Evolutionary conservation across 2,888 invertebrate species (phyloP).

Genomic region (Labia minor): DNA sequence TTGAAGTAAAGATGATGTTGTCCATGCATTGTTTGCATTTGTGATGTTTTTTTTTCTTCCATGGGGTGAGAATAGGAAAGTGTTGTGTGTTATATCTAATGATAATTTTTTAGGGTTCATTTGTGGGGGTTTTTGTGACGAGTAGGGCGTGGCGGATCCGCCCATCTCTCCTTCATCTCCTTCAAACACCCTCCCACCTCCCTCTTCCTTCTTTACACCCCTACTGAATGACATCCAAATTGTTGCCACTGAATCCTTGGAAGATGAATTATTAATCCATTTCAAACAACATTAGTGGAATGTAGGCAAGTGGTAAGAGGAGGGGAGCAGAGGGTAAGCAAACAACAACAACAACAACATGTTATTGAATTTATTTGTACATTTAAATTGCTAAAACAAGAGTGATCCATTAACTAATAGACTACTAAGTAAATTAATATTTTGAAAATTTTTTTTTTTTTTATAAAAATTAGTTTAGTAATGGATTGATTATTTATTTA

Average conservation of each 20-base stretch:
- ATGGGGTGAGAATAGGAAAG: not conserved
- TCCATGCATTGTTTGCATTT: too few species aligned
- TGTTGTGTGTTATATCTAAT: not conserved
- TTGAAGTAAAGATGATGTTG: too few species aligned
- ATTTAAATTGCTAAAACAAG: too few species aligned
- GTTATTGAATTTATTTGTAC: too few species aligned
- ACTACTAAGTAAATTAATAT: too few species aligned
- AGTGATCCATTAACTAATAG: too few species aligned
- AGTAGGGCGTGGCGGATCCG: not conserved
- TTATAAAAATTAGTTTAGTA: too few species aligned
- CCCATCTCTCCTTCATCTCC: not conserved
- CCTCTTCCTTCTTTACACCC: not conserved
- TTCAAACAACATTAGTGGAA: slow-evolving; percentile 13
- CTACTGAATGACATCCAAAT: not conserved
- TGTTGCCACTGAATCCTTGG: not conserved
- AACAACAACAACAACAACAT: too few species aligned
- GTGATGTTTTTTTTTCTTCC: not conserved
- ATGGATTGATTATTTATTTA: too few species aligned
- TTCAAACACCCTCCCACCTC: too few species aligned
- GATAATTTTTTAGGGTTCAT: not conserved
- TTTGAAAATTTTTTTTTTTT: too few species aligned
- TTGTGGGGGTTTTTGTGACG: not conserved
- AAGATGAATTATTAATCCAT: slow-evolving; percentile 1
- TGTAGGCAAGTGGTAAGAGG: not conserved
- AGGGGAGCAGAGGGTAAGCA: not conserved